Conservation (phyloP, 2,113 vertebrate genomes). For the Kryptolebias marmoratus region DNA sequence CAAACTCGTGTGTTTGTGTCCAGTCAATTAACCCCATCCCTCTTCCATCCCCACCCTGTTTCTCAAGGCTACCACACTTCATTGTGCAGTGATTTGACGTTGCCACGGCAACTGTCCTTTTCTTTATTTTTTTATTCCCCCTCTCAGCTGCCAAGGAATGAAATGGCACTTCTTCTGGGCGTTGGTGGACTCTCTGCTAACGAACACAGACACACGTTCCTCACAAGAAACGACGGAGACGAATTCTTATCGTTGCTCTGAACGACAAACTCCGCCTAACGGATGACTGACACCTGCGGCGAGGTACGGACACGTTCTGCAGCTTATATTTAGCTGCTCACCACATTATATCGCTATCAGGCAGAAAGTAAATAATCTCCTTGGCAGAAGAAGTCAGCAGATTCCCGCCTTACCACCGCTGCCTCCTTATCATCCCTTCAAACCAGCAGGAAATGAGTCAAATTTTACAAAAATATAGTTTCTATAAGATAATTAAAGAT, state of each 20-base stretch:
- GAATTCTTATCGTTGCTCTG: not conserved
- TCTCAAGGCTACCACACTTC: conserved; percentile 45
- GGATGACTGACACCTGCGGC: not conserved
- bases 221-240: not conserved
- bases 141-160: conserved; percentile 29
- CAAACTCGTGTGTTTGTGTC: conserved; percentile 25
- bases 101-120: conserved; percentile 70
- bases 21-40: conserved; percentile 56
- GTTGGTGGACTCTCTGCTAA: conserved; percentile 27
- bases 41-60: conserved; percentile 23
- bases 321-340: not conserved
- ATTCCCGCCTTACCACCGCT: not conserved
- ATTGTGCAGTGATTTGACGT: conserved; percentile 57
- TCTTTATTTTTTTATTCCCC: conserved; percentile 30
- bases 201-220: not conserved
- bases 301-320: not conserved
- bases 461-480: too few relatives aligned
- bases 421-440: not conserved
- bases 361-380: not conserved
- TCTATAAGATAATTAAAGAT: too few relatives aligned
- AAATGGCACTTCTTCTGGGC: conserved; percentile 65
- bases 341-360: conserved; percentile 13
- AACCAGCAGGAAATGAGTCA: not conserved
- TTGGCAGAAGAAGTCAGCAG: not conserved
- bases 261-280: not conserved